phyloP scores from a whole-genome alignment of 2,113 vertebrate genomes.

The Psammodynastes pulverulentus region DNA sequence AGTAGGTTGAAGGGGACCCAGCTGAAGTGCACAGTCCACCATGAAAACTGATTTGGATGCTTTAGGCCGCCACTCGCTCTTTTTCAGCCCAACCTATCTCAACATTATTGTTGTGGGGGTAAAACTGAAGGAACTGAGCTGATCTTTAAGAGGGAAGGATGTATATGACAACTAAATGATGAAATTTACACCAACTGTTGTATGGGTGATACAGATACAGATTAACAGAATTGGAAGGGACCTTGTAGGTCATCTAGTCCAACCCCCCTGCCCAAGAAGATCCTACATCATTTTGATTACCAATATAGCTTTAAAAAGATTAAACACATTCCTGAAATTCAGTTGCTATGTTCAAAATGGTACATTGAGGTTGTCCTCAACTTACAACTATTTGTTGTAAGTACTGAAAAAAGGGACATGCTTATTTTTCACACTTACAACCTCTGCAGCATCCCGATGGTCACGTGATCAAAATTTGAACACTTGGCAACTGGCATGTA shows the following conservation, averaged over 20 bases:
- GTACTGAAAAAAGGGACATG: not conserved
- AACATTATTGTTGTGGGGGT: not conserved
- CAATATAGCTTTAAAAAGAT: not conserved
- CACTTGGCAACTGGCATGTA: not conserved
- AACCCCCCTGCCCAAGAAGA: too few species aligned
- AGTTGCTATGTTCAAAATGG: not conserved
- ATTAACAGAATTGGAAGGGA: too few species aligned
- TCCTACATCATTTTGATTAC: too few species aligned
- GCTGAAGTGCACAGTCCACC: not conserved
- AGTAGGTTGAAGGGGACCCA: not conserved
- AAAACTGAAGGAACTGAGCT: not conserved
- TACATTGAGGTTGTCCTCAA: not conserved
- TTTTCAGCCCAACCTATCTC: not conserved
- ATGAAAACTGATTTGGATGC: not conserved
- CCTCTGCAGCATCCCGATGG: not conserved
- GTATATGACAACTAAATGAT: not conserved
- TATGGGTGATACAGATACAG: not conserved
- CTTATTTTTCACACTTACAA: not conserved
- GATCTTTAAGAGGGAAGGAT: not conserved
- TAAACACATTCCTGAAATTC: not conserved
- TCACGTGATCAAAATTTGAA: not conserved
- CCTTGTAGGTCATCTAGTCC: too few species aligned
- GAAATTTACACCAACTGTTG: not conserved
- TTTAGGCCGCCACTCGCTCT: not conserved
- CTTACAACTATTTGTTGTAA: not conserved